Evolutionary conservation across 1,140 invertebrate species (phyloP), one percentile per base, ranked within the genome.

Genomic region (Chymomyza costata): DNA sequence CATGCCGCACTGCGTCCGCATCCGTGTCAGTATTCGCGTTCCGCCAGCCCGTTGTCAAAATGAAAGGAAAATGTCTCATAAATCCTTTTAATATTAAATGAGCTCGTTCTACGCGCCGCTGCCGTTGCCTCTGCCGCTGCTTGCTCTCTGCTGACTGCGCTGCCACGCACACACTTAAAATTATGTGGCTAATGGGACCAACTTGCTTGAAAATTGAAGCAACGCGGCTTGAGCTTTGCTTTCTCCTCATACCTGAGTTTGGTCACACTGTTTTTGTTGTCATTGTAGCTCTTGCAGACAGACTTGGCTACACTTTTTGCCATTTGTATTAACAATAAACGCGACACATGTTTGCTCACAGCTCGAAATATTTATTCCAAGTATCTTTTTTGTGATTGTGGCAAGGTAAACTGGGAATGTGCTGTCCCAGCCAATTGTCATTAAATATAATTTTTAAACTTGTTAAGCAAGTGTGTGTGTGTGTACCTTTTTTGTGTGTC

Each of bases 31-130:
- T 53, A 17, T 19, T 46, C 43, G 48, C 49, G 54, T 65, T 3
- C 3, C 3, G 21, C 21, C 3, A 25, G 21, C 21, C 69, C 65
- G 71, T 80, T 78, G 73, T 78, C 73, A 78, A 78, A 78, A 78
- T 78, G 73, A 78, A 78, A 78, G 73, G 73, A 78, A 80, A 78
- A 78, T 78, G 73, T 78, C 73, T 78, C 73, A 78, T 78, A 78
- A 78, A 78, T 78, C 73, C 73, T 78, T 78, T 78, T 78, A 78
- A 78, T 78, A 78, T 78, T 78, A 78, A 78, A 78, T 80, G 73
- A 78, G 73, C 73, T 78, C 67, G 55, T 63, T 71, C 66, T 51
- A 28, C 16, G 21, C n/a, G 34, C 17, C 7, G 2, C 15, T 6
- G 5, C 14, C 10, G 15, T 13, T 38, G 18, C 31, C 6, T 1